Percentiles rank a stretch among this genome's conserved stretches.
Evolutionary conservation across 2,797 vertebrate genomes (phyloP).

Genomic region (Orientallactaga sibirica): DNA sequence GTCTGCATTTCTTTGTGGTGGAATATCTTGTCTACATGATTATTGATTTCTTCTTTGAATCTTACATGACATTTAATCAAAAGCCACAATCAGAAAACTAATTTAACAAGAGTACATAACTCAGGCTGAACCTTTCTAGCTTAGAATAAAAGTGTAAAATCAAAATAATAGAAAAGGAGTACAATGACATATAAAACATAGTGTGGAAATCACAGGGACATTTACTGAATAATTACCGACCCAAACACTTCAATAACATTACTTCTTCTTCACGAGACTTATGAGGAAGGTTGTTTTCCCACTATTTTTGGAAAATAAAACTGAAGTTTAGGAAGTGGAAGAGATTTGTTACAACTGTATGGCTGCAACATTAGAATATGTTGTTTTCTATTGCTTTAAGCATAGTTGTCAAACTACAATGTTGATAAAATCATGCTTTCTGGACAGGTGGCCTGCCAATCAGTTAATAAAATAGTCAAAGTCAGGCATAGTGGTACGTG

Average conservation of each 20-base stretch:
- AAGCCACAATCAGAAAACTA: slow-evolving; percentile 81
- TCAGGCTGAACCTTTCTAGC: slow-evolving; percentile 71
- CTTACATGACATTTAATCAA: slow-evolving; percentile 84
- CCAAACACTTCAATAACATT: not conserved
- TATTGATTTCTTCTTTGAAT: slow-evolving; percentile 81
- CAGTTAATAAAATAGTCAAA: not conserved
- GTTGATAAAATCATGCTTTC: not conserved
- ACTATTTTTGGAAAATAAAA: slow-evolving; percentile 57
- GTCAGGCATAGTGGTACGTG: not conserved
- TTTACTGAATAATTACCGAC: slow-evolving; percentile 46
- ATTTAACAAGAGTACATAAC: slow-evolving; percentile 80
- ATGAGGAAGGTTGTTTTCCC: not conserved
- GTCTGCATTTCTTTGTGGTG: slow-evolving; percentile 54
- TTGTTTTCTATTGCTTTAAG: slow-evolving; percentile 1
- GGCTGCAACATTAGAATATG: not conserved
- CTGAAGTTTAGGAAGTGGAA: slow-evolving; percentile 3
- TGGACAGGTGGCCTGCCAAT: not conserved
- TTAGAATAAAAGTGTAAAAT: slow-evolving; percentile 58
- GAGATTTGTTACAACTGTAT: not conserved
- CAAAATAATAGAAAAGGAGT: slow-evolving; percentile 65
- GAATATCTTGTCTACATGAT: slow-evolving; percentile 76
- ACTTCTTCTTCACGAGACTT: not conserved
- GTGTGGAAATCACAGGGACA: slow-evolving; percentile 43
- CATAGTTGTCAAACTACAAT: not conserved
- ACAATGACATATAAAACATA: not conserved